phyloP scores from a whole-genome alignment of 2,113 vertebrate species.

The Polypterus bichir region DNA sequence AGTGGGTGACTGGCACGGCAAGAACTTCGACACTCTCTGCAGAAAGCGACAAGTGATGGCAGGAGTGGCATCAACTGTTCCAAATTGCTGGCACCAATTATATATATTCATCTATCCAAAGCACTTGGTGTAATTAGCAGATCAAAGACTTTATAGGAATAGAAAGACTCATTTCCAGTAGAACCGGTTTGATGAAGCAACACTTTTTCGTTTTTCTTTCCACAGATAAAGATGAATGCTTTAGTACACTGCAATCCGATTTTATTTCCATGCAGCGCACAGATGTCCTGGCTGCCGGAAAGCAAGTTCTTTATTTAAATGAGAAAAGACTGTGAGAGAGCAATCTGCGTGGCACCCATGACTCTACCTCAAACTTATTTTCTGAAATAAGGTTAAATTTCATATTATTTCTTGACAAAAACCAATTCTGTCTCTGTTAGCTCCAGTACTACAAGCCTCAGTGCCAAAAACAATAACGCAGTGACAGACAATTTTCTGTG shows the following conservation, averaged over 20 bases:
- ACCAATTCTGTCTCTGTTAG: neutral
- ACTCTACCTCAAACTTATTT: neutral
- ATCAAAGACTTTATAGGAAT: neutral
- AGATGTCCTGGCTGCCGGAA: neutral
- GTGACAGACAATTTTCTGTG: no score
- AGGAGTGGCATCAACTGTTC: neutral
- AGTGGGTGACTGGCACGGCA: neutral
- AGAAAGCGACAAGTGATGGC: neutral
- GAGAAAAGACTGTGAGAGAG: no score
- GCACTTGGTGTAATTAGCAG: constrained; percentile 4
- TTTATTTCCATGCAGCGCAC: constrained; percentile 1
- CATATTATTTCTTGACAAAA: neutral
- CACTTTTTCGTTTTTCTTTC: neutral
- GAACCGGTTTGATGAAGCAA: neutral
- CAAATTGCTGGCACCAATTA: neutral
- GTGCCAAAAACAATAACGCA: no score
- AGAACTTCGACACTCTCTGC: neutral
- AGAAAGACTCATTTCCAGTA: neutral
- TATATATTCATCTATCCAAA: constrained; percentile 2
- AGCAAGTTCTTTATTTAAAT: neutral
- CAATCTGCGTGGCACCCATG: no score
- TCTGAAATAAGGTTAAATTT: neutral
- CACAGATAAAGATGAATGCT: neutral
- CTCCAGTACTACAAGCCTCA: no score
- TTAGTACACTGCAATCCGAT: neutral